Evolutionary conservation across 2,113 vertebrate genomes (phyloP).

Genomic region (Eira barbara): DNA sequence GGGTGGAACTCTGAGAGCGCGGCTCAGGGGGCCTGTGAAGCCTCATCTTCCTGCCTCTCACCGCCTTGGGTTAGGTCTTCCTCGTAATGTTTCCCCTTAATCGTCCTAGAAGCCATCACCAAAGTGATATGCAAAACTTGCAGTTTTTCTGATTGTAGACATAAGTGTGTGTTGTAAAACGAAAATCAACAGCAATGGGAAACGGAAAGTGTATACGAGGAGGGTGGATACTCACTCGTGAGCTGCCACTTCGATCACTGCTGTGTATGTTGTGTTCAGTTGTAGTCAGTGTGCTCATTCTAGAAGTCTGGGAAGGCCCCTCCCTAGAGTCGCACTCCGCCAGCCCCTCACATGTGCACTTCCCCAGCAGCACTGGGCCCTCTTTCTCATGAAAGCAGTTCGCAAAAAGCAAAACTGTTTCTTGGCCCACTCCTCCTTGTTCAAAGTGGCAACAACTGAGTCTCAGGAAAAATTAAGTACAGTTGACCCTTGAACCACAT

Average conservation of each 20-base stretch:
- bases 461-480: not conserved
- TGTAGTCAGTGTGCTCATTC: not conserved
- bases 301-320: not conserved
- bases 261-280: not conserved
- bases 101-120: not conserved
- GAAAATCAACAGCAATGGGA: not conserved
- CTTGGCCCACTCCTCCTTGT: not conserved
- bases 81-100: not conserved
- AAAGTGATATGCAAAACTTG: not conserved
- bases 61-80: not conserved
- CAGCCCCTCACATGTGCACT: accelerated
- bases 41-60: not conserved
- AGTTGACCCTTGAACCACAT: not conserved
- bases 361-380: not conserved
- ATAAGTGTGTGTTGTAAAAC: not conserved
- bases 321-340: not conserved
- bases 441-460: not conserved
- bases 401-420: not conserved
- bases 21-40: not conserved
- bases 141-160: not conserved
- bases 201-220: not conserved
- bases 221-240: not conserved
- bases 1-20: not conserved
- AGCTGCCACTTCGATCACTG: accelerated
- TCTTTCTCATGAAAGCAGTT: not conserved